Conservation (phyloP, 2,113 vertebrate genomes). For the Phalacrocorax pelagicus region DNA sequence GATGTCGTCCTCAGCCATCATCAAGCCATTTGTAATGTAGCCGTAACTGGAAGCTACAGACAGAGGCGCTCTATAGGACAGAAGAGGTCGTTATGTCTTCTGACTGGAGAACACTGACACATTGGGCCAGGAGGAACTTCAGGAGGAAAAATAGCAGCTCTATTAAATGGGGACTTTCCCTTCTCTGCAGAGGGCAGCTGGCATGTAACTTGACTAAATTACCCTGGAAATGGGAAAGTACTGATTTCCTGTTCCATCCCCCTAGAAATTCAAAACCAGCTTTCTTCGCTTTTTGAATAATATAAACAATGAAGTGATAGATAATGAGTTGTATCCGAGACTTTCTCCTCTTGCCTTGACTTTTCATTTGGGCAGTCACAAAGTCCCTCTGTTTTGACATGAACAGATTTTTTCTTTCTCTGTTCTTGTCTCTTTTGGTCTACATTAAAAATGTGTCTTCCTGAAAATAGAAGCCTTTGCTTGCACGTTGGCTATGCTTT, state of each 20-base stretch:
- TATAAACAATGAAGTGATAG: background rate
- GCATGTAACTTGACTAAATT: background rate
- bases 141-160: background rate
- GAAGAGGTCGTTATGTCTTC: background rate
- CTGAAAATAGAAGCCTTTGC: constrained; percentile 31
- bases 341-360: background rate
- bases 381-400: constrained; percentile 7
- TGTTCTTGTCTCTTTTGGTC: background rate
- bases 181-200: background rate
- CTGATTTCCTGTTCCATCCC: background rate
- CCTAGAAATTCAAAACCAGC: background rate
- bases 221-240: background rate
- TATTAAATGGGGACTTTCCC: background rate
- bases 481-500: background rate
- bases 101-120: background rate
- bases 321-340: background rate
- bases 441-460: background rate
- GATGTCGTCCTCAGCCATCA: background rate
- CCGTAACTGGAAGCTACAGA: background rate
- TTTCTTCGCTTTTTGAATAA: background rate
- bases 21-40: background rate
- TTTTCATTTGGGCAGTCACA: background rate
- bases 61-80: background rate
- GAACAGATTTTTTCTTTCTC: constrained; percentile 18
- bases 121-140: background rate